These are phyloP conservation scores for Menidia menidia DNA, from an alignment of 2,797 vertebrate species.

Conservation along the genomic window DNA sequence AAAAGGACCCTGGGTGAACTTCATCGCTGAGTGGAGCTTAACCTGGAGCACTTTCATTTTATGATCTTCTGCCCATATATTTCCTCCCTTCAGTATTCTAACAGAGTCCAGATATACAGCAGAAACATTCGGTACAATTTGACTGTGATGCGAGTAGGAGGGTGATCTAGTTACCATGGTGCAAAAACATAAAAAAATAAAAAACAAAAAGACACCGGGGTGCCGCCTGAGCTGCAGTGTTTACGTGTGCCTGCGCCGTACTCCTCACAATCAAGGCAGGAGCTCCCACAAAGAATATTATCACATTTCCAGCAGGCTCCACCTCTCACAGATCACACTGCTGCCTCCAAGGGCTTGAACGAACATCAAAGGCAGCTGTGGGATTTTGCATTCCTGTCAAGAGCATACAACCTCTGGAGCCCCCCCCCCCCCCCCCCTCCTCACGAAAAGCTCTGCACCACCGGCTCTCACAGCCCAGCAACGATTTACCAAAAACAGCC, in stretches of 20 bases:
- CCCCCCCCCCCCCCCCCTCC: conserved; percentile 40
- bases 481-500: conserved; percentile 60
- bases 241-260: conserved; percentile 44
- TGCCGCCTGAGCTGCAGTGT: conserved; percentile 43
- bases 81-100: conserved; percentile 17
- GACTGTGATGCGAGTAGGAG: conserved; percentile 38
- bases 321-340: conserved; percentile 69
- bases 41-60: no score
- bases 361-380: conserved; percentile 78
- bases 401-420: conserved; percentile 72
- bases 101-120: conserved; percentile 38
- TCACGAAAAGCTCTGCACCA: conserved; percentile 38
- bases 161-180: conserved; percentile 45
- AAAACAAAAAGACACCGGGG: conserved; percentile 19
- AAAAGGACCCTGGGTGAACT: conserved; percentile 2
- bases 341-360: conserved; percentile 75
- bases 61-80: no score
- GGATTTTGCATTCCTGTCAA: conserved; percentile 77
- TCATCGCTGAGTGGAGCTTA: not conserved
- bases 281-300: conserved; percentile 67
- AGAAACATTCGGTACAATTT: conserved; percentile 26
- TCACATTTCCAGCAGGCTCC: conserved; percentile 74
- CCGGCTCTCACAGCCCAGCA: conserved; percentile 61
- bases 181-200: conserved; percentile 23
- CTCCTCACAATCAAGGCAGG: conserved; percentile 46